Conservation (phyloP, 2,797 vertebrate genomes). For the Pseudochaenichthys georgianus region DNA sequence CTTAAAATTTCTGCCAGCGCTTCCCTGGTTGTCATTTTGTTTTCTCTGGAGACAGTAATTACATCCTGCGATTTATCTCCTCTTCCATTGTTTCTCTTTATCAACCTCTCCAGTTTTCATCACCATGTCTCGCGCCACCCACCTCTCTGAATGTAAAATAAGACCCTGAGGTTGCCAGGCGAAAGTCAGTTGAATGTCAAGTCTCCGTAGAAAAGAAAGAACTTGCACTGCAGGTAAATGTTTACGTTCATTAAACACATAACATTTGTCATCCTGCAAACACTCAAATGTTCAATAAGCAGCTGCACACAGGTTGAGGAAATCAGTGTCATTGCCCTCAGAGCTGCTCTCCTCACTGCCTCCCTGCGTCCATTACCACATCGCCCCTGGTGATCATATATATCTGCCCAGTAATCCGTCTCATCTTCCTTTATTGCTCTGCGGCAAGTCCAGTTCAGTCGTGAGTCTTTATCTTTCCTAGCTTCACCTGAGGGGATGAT, state of each 20-base stretch:
- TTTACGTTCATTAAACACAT: background rate
- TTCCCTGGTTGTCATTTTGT: background rate
- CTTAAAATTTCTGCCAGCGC: background rate
- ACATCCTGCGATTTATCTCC: background rate
- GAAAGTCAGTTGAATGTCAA: constrained; percentile 1
- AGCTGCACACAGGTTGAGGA: background rate
- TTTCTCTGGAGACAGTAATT: background rate
- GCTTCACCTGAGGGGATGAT: no score
- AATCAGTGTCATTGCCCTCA: background rate
- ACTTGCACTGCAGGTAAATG: background rate
- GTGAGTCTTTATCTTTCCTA: no score
- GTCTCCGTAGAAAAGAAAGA: background rate
- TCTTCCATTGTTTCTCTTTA: background rate
- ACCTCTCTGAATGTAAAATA: background rate
- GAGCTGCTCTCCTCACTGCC: no score
- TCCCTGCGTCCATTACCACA: no score
- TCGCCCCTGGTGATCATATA: no score
- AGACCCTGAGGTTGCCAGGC: background rate
- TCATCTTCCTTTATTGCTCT: no score
- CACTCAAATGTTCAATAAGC: background rate
- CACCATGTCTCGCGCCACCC: background rate
- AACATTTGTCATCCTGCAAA: background rate
- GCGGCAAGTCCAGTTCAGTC: no score
- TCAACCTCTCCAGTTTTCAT: background rate
- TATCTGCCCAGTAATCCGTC: no score